Base-by-base conservation (phyloP, 2,113 vertebrate species). In the Pseudopodoces humilis region DNA sequence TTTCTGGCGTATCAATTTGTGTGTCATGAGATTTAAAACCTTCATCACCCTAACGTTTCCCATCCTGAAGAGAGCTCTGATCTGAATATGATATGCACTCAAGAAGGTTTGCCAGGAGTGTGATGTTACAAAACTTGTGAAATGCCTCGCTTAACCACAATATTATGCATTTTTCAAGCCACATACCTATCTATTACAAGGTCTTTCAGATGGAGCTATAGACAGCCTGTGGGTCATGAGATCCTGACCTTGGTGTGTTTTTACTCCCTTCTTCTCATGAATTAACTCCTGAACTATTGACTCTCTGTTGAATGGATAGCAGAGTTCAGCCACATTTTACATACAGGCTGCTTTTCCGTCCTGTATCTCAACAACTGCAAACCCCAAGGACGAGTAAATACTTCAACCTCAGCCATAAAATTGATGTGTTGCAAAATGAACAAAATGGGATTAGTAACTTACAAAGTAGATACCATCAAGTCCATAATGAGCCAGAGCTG, bases 231-330 rank as follows among this genome's bases (percentile, higher is more conserved):
- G 81, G 97, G 96, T 97, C 97, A 94, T 95, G 95, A 95, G 97
- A 96, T 96, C 94, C 94, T 97, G 96, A 97, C 96, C 96, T 92
- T 91, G 60, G 75, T 93, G 88, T 95, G 94, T 94, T 96, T 97
- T 96, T 53, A 91, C 86, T 93, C 95, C 89, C 91, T 90, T 78
- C 92, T 91, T 96, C 92, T 96, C 94, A 79, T 91, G 93, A 96
- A 96, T 97, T 96, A 96, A 88, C 81, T 96, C 95, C 82, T 97
- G 96, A 96, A 96, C 96, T 95, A 82, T 96, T 96, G 96, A 94
- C 96, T 96, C 70, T 39, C 55, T 6, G 4, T 70, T 90, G 88
- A 91, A 89, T 67, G 70, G 91, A 92, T 93, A 88, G 95, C 95
- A 92, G 87, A 86, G 94, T 86, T 96, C 92, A 86, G 93, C 78